Conservation (phyloP, 2,113 vertebrate species). For the Myodes glareolus region DNA sequence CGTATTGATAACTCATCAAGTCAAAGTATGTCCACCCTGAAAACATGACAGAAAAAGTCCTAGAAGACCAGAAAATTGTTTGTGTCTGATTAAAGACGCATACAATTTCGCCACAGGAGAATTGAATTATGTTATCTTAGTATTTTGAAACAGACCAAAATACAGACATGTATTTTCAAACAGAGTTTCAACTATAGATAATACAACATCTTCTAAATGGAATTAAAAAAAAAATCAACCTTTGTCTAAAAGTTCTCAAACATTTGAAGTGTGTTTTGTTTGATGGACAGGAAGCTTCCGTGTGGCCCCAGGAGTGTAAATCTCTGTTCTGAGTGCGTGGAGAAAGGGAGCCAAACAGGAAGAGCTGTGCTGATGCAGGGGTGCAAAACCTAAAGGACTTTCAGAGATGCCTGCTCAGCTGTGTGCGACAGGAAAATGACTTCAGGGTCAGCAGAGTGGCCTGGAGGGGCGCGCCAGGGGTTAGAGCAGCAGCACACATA, state of each 20-base stretch:
- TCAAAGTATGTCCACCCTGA: neutral
- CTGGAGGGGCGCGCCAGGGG: too few species aligned
- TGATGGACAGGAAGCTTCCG: neutral
- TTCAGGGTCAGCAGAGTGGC: neutral
- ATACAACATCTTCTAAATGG: neutral
- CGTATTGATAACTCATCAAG: neutral
- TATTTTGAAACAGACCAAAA: conserved; percentile 40
- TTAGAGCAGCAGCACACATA: neutral
- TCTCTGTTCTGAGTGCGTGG: neutral
- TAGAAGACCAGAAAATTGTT: neutral
- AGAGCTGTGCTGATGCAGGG: neutral
- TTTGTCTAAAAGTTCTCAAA: conserved; percentile 32
- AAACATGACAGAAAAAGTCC: neutral
- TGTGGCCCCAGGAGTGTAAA: neutral
- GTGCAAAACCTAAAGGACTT: neutral
- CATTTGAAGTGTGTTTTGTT: conserved; percentile 30
- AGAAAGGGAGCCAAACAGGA: neutral
- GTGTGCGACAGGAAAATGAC: neutral
- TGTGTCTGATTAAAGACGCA: conserved; percentile 20
- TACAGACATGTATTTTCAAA: neutral
- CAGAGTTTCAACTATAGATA: neutral
- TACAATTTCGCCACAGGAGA: neutral
- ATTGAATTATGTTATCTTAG: neutral
- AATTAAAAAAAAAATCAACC: neutral
- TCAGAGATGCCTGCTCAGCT: conserved; percentile 21